Evolutionary conservation across 2,113 vertebrate genomes (phyloP).

Genomic region (Aviceda subcristata): DNA sequence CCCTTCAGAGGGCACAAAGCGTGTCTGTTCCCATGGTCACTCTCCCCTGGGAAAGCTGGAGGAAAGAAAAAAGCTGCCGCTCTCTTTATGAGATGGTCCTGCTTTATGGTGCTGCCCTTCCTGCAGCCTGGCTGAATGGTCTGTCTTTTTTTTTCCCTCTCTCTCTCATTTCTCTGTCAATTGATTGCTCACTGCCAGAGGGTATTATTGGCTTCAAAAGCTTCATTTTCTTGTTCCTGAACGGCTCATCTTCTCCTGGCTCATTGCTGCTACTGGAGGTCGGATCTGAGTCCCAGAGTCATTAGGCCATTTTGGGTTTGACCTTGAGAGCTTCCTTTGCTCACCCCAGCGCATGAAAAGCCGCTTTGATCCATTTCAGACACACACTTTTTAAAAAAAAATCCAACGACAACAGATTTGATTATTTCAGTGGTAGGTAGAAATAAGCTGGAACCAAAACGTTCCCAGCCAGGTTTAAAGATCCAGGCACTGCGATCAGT

Average conservation of each 20-base stretch:
- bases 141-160: background rate
- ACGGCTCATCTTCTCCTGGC: background rate
- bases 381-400: background rate
- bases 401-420: background rate
- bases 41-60: background rate
- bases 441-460: background rate
- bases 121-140: background rate
- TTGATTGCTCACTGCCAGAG: background rate
- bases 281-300: background rate
- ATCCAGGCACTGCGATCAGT: background rate
- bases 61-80: background rate
- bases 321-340: background rate
- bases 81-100: background rate
- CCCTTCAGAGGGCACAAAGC: background rate
- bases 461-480: background rate
- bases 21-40: background rate
- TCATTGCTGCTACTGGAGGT: background rate
- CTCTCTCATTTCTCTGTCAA: background rate
- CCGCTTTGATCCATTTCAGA: background rate
- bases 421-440: background rate
- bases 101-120: background rate
- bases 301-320: background rate
- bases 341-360: background rate
- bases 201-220: conserved; percentile 21
- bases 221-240: conserved; percentile 27